Evolutionary conservation across 2,888 invertebrate genomes (phyloP).

Genomic region (Opisthograptis luteolata): DNA sequence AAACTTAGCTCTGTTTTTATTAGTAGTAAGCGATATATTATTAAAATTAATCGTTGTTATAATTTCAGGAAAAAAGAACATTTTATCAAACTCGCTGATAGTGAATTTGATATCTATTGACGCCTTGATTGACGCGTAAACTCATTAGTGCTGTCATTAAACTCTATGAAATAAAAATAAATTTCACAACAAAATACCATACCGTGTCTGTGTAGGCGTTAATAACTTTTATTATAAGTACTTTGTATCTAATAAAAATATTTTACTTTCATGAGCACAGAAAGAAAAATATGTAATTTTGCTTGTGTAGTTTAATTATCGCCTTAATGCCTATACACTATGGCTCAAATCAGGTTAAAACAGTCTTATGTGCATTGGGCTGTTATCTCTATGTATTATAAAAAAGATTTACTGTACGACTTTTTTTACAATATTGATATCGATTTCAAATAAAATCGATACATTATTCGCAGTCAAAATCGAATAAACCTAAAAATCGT

Average conservation of each 20-base stretch:
- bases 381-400: neutral
- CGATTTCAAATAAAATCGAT: conserved; percentile 31
- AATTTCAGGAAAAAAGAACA: no score
- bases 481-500: conserved; percentile 28
- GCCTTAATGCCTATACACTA: neutral
- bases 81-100: no score
- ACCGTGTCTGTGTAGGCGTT: neutral
- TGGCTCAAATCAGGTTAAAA: neutral
- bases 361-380: neutral
- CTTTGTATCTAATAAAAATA: neutral
- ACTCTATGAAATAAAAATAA: neutral
- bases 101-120: no score
- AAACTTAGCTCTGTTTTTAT: no score
- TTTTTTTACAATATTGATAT: conserved; percentile 22
- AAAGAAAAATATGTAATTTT: neutral
- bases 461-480: conserved; percentile 42
- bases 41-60: no score
- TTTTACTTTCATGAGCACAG: neutral
- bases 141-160: no score
- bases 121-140: no score
- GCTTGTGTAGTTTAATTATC: no score
- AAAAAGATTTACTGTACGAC: conserved; percentile 1
- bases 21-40: no score
- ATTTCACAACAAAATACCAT: neutral
- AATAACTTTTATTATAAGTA: neutral